Evolutionary conservation across 2,113 vertebrate species (phyloP).

Genomic region (Smithornis capensis): DNA sequence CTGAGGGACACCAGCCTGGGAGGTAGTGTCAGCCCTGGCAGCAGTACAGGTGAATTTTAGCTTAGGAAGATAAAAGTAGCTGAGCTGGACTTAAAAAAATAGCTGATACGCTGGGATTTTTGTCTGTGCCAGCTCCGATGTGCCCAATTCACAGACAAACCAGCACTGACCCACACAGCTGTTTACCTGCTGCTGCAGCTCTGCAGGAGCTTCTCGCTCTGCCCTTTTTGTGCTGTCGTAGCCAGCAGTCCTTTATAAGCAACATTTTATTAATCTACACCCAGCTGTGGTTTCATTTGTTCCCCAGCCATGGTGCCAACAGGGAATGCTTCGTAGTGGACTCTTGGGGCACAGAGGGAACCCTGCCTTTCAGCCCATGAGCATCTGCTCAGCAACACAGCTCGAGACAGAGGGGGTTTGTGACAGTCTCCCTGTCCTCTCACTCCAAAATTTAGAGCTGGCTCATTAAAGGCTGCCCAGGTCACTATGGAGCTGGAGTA

Average conservation of each 20-base stretch:
- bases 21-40: background rate
- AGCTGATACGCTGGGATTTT: background rate
- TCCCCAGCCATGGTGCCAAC: background rate
- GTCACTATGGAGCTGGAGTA: rapidly evolving
- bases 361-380: background rate
- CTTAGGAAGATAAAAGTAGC: background rate
- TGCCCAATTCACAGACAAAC: background rate
- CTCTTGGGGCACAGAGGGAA: background rate
- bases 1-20: background rate
- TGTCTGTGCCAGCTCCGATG: background rate
- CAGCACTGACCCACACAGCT: background rate
- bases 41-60: background rate
- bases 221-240: background rate
- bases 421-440: background rate
- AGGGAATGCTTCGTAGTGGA: background rate
- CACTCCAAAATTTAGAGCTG: background rate
- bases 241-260: background rate
- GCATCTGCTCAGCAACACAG: background rate
- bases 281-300: background rate
- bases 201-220: background rate
- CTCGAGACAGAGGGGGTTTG: background rate
- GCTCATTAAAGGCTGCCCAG: background rate
- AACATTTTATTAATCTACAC: background rate
- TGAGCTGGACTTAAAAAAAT: background rate
- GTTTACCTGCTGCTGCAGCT: background rate